Evolutionary conservation across 37 sponge, comb jelly and placozoan species (phyloP).

Genomic region (Beroe forskalii): DNA sequence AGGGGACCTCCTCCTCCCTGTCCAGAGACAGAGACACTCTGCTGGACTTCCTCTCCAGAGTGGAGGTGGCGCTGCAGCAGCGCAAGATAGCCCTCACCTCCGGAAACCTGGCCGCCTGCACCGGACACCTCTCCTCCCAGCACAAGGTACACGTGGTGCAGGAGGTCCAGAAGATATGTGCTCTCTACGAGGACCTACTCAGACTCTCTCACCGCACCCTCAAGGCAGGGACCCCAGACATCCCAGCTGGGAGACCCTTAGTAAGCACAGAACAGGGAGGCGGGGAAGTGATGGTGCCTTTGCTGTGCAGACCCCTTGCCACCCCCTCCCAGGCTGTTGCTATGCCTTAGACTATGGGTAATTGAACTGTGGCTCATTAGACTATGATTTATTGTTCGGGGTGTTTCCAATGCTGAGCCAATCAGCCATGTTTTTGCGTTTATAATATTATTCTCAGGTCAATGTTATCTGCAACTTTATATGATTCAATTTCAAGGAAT

Average conservation of each 20-base stretch:
- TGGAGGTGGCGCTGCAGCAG: slow-evolving; percentile 32
- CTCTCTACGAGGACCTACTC: slow-evolving; percentile 37
- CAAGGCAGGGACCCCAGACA: no score
- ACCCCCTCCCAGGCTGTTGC: no score
- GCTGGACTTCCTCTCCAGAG: slow-evolving; percentile 10
- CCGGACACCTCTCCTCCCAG: neutral
- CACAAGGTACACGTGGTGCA: neutral
- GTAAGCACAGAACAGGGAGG: neutral
- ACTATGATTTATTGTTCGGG: no score
- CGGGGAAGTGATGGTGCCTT: neutral
- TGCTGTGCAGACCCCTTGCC: no score
- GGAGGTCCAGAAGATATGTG: slow-evolving; percentile 65
- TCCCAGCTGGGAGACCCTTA: slow-evolving; percentile 18
- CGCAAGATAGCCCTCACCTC: slow-evolving; percentile 37
- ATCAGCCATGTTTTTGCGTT: no score
- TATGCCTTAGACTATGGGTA: no score
- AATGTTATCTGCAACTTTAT: no score
- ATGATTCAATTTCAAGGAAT: no score
- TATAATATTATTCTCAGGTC: no score
- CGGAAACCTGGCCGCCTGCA: neutral
- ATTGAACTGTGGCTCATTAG: no score
- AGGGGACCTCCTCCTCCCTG: neutral
- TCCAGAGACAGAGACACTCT: neutral
- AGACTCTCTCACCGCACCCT: neutral
- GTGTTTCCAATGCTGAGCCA: no score